Base-by-base conservation (phyloP, 1,140 invertebrate genomes). In the Periplaneta americana region DNA sequence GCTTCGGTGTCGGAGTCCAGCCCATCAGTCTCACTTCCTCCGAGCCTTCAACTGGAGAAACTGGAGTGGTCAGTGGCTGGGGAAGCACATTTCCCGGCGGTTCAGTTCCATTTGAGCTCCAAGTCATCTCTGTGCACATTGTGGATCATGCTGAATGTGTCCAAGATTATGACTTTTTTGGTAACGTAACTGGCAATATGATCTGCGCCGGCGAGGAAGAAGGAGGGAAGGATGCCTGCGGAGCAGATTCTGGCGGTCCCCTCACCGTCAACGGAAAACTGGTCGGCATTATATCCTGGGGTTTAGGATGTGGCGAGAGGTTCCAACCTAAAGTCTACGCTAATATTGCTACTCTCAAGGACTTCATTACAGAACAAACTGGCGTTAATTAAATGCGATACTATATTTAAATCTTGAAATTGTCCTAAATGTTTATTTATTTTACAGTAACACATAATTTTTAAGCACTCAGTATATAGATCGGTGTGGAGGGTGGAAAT, bases 261-360 rank as follows among this genome's bases (percentile, higher is more conserved):
- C 39, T 90, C 82, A 86, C 86, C 11, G 81, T 84, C 35, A 78
- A 86, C 34, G 83, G 83, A 28, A 34, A 0, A 78, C 85, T 92
- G 10, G 87, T 88, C 8, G 93, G 93, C 32, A 85, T 94, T 15
- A 91, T 93, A 0, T 93, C 93, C 0, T 94, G 93, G 93, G 93
- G 94, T 8, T 89, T 89, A 17, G 92, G 92, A 0, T 95, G 94
- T 82, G 93, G 90, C 17, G 88, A 88, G 39, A 84, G 86, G 2
- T 88, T 87, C 9, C 90, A 91, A 82, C 93, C 93, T 0, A 93
- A 93, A 2, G 92, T 95, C 22, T 94, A 94, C 84, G 91, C 92
- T 0, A 90, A 92, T 74, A 90, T 94, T 18, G 88, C 91, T 2
- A 83, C 86, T 18, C 89, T 90, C 32, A 81, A 82, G 0, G 10